Base-by-base conservation (phyloP, 2,888 invertebrate genomes). In the Ligdia adustata region DNA sequence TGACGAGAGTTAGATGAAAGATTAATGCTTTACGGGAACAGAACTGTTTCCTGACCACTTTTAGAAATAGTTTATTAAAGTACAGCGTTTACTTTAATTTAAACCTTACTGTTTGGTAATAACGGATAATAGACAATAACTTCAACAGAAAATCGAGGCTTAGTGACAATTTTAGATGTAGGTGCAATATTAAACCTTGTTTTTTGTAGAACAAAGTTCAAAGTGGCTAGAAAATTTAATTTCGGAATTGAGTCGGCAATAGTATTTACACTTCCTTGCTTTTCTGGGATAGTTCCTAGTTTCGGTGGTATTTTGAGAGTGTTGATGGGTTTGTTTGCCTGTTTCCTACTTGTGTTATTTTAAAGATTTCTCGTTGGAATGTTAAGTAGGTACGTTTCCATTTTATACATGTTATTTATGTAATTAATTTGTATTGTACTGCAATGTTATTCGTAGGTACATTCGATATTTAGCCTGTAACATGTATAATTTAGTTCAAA, bases 21-120 rank as follows among this genome's bases (percentile, higher is more conserved):
- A 55, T 39, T 37, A 42, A 55, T 53, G 51, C n/a, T 55, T 55
- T 32, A 35, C 38, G 49, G 46, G 51, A 52, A 28, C 22, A 39
- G 16, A n/a, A 35, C 47, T 18, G 49, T 44, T 55, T 58, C 58
- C 58, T 49, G 24, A 51, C 31, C 35, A 42, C 39, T 55, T 52
- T 44, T 35, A 44, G 42, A 29, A 51, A 32, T 35, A 9, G 11
- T 9, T 7, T 4, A 6, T 4, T n/a, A 1, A 9, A 28, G 18
- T 15, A 24, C 0, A 16, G 16, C 16, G 3, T 4, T 32, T 4
- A n/a, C n/a, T n/a, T 18, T 24, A 41, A 4, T 47, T 32, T 37
- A 9, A 18, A 32, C 38, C 13, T 24, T 43, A 42, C 28, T 12
- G 9, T 15, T 37, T 32, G 3, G 33, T 1, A 28, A 28, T 49